These are phyloP conservation scores for Polypterus senegalus DNA, from an alignment of 2,113 vertebrate genomes.

Conservation along the genomic window DNA sequence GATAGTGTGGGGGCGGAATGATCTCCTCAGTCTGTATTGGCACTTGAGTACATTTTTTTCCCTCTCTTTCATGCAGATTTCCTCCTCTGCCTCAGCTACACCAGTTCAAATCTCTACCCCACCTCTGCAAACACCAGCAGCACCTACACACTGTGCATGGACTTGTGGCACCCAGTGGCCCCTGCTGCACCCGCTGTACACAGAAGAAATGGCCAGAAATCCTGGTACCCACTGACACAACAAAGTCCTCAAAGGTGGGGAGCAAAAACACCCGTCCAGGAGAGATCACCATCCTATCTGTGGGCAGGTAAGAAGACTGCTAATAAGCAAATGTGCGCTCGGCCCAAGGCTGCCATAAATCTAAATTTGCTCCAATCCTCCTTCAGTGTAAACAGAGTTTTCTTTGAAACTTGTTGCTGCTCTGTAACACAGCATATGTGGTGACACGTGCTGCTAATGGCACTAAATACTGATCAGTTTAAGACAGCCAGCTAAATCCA, in stretches of 20 bases:
- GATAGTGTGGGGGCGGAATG: too few relatives aligned
- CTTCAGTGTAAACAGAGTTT: too few relatives aligned
- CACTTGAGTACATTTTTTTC: background rate
- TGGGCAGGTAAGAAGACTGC: conserved; percentile 68
- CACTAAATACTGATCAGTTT: too few relatives aligned
- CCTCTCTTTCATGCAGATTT: conserved; percentile 16
- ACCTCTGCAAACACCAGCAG: conserved; percentile 66
- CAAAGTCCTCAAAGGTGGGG: conserved; percentile 34
- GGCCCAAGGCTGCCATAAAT: too few relatives aligned
- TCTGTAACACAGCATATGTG: too few relatives aligned
- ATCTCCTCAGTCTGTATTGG: too few relatives aligned
- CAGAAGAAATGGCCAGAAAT: conserved; percentile 82
- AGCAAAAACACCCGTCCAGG: conserved; percentile 47
- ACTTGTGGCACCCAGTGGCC: conserved; percentile 47
- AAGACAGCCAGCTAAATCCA: too few relatives aligned
- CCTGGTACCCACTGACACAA: conserved; percentile 37
- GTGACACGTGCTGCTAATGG: too few relatives aligned
- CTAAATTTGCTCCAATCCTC: too few relatives aligned
- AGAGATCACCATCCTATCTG: conserved; percentile 69
- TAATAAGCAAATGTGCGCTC: background rate
- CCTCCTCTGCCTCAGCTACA: conserved; percentile 42
- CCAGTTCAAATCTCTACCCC: conserved; percentile 50
- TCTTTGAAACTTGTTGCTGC: too few relatives aligned
- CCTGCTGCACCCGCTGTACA: conserved; percentile 72
- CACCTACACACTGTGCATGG: conserved; percentile 86